Conservation (phyloP, 2,113 vertebrate genomes). For the Eptesicus fuscus region DNA sequence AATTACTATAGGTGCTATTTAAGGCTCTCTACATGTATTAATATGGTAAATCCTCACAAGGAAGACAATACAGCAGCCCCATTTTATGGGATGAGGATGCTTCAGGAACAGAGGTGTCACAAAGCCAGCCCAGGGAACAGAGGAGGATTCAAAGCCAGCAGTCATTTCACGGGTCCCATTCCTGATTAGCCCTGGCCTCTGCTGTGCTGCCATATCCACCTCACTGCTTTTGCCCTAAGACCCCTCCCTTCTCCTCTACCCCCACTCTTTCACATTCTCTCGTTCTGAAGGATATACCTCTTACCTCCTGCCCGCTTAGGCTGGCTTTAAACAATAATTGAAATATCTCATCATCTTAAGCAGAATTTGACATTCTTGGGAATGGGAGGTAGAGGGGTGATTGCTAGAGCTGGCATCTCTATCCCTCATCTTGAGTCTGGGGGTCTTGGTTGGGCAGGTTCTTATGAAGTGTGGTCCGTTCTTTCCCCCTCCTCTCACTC, state of each 20-base stretch:
- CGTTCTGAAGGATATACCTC: background rate
- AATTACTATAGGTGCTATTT: background rate
- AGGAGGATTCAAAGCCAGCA: background rate
- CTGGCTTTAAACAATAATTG: background rate
- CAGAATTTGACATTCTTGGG: background rate
- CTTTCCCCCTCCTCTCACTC: background rate
- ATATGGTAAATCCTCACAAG: background rate
- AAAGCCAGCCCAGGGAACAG: background rate
- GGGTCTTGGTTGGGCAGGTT: background rate
- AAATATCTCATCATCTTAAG: background rate
- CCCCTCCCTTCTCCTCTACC: background rate
- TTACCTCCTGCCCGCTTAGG: background rate
- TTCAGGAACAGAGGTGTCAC: background rate
- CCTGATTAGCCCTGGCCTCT: background rate
- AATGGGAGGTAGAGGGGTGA: background rate
- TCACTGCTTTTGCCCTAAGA: background rate
- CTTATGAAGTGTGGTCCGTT: background rate
- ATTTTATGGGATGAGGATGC: background rate
- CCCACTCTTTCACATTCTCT: background rate
- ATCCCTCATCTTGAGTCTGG: background rate
- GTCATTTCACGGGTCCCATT: background rate
- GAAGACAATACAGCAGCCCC: background rate
- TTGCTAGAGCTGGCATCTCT: background rate
- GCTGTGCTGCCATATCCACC: background rate
- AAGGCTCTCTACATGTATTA: background rate